Conservation (phyloP, 2,888 invertebrate species). For the Steinernema scapterisci region DNA sequence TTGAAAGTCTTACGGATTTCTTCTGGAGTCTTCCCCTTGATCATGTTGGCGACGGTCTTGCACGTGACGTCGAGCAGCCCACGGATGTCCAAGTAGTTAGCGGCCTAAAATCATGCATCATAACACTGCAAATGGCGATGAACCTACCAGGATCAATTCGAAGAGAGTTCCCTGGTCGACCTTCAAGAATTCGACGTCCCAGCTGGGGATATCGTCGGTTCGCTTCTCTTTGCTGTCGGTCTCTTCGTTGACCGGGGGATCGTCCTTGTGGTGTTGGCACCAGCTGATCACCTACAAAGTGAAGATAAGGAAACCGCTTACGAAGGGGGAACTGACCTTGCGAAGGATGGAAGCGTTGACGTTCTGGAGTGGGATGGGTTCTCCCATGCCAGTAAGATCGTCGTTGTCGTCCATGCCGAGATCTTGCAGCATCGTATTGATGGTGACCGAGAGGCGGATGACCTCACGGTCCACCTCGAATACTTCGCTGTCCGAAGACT, state of each 20-base stretch:
- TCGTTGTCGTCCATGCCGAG: constrained; percentile 69
- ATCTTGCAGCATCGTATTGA: constrained; percentile 87
- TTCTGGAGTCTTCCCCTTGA: constrained; percentile 73
- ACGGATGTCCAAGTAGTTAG: constrained; percentile 70
- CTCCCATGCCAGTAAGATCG: constrained; percentile 68
- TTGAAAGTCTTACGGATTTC: constrained; percentile 73
- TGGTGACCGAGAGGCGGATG: constrained; percentile 94
- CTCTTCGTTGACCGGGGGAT: constrained; percentile 87
- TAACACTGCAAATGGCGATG: background rate
- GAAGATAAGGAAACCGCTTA: background rate
- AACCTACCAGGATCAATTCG: constrained; percentile 80
- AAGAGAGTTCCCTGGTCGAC: constrained; percentile 96
- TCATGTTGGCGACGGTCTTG: constrained; percentile 77
- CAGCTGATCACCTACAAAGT: constrained; percentile 67
- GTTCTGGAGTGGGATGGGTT: constrained; percentile 92
- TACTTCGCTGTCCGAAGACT: constrained; percentile 78
- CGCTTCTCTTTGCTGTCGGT: constrained; percentile 96
- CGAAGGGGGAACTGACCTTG: constrained; percentile 73
- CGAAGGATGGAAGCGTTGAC: constrained; percentile 94
- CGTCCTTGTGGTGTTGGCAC: constrained; percentile 76
- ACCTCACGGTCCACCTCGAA: constrained; percentile 96
- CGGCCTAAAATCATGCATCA: constrained; percentile 68
- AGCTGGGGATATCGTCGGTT: constrained; percentile 97
- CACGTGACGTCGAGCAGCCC: constrained; percentile 90
- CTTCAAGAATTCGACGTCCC: constrained; percentile 99